These are phyloP conservation scores for Scaptomyza polygonia DNA, from an alignment of 2,888 invertebrate species.

Conservation along the genomic window DNA sequence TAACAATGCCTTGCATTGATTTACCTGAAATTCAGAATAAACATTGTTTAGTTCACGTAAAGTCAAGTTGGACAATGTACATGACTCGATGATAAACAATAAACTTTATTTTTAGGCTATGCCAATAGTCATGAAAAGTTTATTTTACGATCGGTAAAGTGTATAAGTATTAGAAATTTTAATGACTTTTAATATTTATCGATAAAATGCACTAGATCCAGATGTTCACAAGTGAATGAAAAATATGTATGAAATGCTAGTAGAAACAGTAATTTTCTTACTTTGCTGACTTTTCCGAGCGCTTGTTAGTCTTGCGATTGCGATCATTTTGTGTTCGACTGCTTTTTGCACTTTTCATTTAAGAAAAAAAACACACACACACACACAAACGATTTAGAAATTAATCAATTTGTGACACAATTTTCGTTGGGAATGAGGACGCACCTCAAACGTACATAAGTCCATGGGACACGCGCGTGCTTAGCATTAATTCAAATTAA, in stretches of 20 bases:
- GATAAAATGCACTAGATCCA: constrained; percentile 43
- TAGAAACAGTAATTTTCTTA: constrained; percentile 46
- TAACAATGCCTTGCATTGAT: constrained; percentile 38
- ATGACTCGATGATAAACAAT: constrained; percentile 64
- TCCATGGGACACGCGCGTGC: constrained; percentile 24
- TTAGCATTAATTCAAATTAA: constrained; percentile 14
- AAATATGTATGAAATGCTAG: neutral
- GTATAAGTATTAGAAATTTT: constrained; percentile 60
- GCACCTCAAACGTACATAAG: constrained; percentile 13
- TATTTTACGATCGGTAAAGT: constrained; percentile 69
- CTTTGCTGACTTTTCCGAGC: constrained; percentile 76
- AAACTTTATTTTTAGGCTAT: constrained; percentile 43
- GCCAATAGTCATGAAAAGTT: constrained; percentile 52
- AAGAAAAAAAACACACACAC: constrained; percentile 11
- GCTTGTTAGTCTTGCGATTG: constrained; percentile 76
- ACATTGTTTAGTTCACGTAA: constrained; percentile 50
- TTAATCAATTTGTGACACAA: constrained; percentile 29
- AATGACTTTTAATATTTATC: constrained; percentile 68
- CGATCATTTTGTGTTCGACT: constrained; percentile 75
- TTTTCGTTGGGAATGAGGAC: neutral
- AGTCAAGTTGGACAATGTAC: constrained; percentile 57
- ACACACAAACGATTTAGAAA: constrained; percentile 1
- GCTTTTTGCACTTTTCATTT: constrained; percentile 80
- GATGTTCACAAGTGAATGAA: constrained; percentile 47
- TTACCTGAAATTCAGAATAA: constrained; percentile 38